Percentiles rank a stretch among this genome's conserved stretches.
Conservation (phyloP, 2,888 invertebrate genomes). For the Oconnorella tubifera region DNA sequence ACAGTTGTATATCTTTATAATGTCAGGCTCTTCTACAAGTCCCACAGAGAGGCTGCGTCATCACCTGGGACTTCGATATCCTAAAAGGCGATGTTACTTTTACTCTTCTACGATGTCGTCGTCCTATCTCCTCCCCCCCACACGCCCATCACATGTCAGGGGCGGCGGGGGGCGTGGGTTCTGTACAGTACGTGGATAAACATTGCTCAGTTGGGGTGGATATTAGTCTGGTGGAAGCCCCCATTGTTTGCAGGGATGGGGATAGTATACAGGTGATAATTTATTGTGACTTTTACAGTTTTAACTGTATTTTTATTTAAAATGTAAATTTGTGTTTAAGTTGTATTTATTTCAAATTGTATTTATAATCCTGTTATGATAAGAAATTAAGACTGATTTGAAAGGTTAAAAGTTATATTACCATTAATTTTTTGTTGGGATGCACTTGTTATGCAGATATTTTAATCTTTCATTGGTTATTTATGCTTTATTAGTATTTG, state of each 20-base stretch:
- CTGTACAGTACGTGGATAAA: slow-evolving; percentile 62
- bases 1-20: too few relatives aligned
- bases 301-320: too few relatives aligned
- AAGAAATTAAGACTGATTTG: not conserved
- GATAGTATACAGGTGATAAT: slow-evolving; percentile 82
- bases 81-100: slow-evolving; percentile 83
- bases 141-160: slow-evolving; percentile 52
- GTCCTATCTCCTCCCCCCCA: slow-evolving; percentile 40
- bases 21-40: slow-evolving; percentile 68
- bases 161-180: slow-evolving; percentile 46
- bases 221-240: slow-evolving; percentile 73
- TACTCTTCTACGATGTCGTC: slow-evolving; percentile 64
- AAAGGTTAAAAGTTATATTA: too few relatives aligned
- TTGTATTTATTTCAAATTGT: too few relatives aligned
- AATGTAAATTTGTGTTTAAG: too few relatives aligned
- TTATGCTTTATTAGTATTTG: too few relatives aligned
- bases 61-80: slow-evolving; percentile 96
- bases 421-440: too few relatives aligned
- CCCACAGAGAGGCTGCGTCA: slow-evolving; percentile 78
- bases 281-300: too few relatives aligned
- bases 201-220: slow-evolving; percentile 66
- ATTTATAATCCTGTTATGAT: too few relatives aligned
- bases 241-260: slow-evolving; percentile 81
- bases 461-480: too few relatives aligned
- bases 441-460: too few relatives aligned